Evolutionary conservation across 2,113 vertebrate species (phyloP).

Genomic region (Collichthys lucidus): DNA sequence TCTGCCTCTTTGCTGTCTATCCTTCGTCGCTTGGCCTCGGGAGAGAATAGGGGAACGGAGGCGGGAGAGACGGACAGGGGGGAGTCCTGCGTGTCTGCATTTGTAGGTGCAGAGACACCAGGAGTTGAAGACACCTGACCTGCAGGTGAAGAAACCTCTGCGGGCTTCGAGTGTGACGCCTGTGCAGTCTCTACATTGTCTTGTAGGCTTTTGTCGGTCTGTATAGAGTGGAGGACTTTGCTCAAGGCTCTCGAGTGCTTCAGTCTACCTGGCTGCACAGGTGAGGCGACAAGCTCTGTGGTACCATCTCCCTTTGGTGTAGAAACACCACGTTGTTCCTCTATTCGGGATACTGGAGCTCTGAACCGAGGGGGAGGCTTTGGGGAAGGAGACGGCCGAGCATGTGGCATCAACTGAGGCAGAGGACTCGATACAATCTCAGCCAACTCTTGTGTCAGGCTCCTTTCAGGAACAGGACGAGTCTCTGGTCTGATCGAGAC

Average conservation of each 20-base stretch:
- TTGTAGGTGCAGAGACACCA: conserved; percentile 4
- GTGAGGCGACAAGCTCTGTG: conserved; percentile 28
- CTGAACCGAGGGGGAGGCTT: conserved; percentile 65
- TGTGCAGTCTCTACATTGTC: conserved; percentile 13
- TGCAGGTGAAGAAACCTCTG: not conserved
- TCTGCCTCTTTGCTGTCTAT: conserved; percentile 51
- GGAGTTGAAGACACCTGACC: not conserved
- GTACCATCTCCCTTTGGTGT: conserved; percentile 6
- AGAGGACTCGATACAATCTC: conserved; percentile 69
- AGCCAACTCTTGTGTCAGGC: conserved; percentile 76
- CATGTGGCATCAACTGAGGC: not conserved
- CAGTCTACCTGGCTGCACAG: conserved; percentile 49
- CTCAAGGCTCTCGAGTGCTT: conserved; percentile 72
- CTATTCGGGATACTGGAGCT: conserved; percentile 51
- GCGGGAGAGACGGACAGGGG: not conserved
- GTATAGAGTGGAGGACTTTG: conserved; percentile 83
- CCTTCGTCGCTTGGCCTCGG: conserved; percentile 76
- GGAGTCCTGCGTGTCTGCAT: conserved; percentile 17
- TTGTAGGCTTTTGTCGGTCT: conserved; percentile 58
- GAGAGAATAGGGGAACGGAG: conserved; percentile 51
- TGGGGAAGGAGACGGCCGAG: conserved; percentile 37
- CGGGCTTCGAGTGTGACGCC: not conserved
- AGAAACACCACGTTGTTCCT: conserved; percentile 21
- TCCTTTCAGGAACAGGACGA: conserved; percentile 37
- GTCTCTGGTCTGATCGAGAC: conserved; percentile 4